These are phyloP conservation scores for Parapristionchus giblindavisi DNA, from an alignment of 2,888 invertebrate genomes.

Conservation along the genomic window DNA sequence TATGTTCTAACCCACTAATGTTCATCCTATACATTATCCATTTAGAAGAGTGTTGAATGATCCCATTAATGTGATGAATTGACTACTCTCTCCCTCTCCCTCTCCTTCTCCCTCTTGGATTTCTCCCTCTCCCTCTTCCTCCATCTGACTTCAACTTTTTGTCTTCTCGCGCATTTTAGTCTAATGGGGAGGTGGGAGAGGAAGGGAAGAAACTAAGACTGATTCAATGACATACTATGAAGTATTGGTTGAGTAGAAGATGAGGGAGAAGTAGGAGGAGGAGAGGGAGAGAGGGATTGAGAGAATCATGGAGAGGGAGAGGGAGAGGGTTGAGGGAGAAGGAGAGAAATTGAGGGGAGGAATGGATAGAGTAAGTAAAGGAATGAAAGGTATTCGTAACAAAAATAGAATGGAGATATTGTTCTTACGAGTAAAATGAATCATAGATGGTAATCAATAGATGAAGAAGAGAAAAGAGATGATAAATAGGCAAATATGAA, in stretches of 20 bases:
- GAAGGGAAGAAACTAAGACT: not conserved
- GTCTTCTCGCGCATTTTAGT: slow-evolving; percentile 28
- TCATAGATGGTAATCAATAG: too few relatives aligned
- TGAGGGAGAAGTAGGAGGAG: too few relatives aligned
- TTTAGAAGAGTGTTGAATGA: slow-evolving; percentile 23
- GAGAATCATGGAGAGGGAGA: not conserved
- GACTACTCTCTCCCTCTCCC: slow-evolving; percentile 6
- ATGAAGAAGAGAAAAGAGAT: too few relatives aligned
- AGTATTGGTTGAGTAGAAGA: not conserved
- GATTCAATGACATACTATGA: not conserved
- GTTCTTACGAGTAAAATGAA: too few relatives aligned
- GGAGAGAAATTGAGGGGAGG: too few relatives aligned
- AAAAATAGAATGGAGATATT: too few relatives aligned
- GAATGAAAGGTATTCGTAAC: too few relatives aligned
- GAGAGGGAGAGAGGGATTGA: not conserved
- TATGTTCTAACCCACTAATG: too few relatives aligned
- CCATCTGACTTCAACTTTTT: slow-evolving; percentile 20
- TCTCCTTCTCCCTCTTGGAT: not conserved
- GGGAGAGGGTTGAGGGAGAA: not conserved
- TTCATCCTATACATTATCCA: too few relatives aligned
- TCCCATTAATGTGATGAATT: slow-evolving; percentile 23
- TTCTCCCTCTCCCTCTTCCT: not conserved
- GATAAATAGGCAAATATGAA: too few relatives aligned
- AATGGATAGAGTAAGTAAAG: too few relatives aligned
- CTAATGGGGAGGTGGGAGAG: slow-evolving; percentile 24